Base-by-base conservation (phyloP, 2,888 invertebrate species). In the Selenia dentaria region DNA sequence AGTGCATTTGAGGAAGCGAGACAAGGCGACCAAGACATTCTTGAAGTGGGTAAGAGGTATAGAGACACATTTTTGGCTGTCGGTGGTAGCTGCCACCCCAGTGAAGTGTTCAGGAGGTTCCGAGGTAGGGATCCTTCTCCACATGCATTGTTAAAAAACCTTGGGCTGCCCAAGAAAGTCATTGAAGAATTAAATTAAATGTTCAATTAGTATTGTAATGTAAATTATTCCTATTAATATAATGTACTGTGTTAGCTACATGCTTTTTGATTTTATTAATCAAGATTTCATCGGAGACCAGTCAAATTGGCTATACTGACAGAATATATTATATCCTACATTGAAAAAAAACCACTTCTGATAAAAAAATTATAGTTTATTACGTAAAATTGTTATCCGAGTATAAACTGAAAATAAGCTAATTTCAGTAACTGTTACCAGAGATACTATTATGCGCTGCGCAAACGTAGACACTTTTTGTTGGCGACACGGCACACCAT, bases 91-190 rank as follows among this genome's bases (percentile, higher is more conserved):
- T 93, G 94, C 56, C 94, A 96, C 56, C 94, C 97, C 0, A 93
- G 93, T 51, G 96, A 98, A 86, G 93, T 97, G 3, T 99, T 99
- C 83, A 92, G 98, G 44, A 92, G 95, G 70, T 99, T 98, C 83
- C 92, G 97, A 53, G 98, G 98, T 0, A 92, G 98, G 35, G 98
- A 99, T 84, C 98, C 98, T 0, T 96, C 96, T 1, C 94, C 95
- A 0, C 94, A 96, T 70, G 96, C 97, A 0, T 81, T 98, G 25
- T 80, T 98, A 0, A 93, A 92, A 59, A 92, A 92, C 48, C 84
- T 94, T 32, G 93, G 93, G 25, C 74, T 93, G 51, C 88, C 89
- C 28, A 48, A 48, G 47, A 88, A 79, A 50, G 67, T 70, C 13
- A 45, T 71, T 48, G 82, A 85, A 48, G 79, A 86, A 63, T 82